Conservation (phyloP, 2,888 invertebrate genomes). For the Perizoma affinitatum region DNA sequence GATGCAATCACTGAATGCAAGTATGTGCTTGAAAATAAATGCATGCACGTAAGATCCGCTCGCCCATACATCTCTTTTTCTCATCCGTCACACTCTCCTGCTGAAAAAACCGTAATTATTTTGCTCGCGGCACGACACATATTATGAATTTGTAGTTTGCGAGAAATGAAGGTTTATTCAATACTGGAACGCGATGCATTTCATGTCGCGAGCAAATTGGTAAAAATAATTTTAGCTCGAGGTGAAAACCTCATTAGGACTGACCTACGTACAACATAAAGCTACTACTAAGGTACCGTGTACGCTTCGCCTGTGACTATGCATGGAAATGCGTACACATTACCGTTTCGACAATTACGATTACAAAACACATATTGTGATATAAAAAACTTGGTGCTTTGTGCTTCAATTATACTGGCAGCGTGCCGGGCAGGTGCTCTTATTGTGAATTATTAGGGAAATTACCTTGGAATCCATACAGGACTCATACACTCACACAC, state of each 20-base stretch:
- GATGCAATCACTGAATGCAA: constrained; percentile 84
- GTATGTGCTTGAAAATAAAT: constrained; percentile 75
- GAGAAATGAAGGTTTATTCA: constrained; percentile 18
- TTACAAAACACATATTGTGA: constrained; percentile 83
- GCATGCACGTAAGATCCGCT: constrained; percentile 80
- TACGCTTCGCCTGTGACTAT: constrained; percentile 49
- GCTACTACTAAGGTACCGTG: constrained; percentile 78
- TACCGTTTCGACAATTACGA: constrained; percentile 80
- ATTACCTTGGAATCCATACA: constrained; percentile 74
- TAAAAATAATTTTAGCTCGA: constrained; percentile 53
- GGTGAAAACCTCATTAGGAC: constrained; percentile 63
- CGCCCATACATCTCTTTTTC: constrained; percentile 76
- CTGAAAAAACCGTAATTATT: constrained; percentile 61
- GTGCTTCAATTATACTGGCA: constrained; percentile 81
- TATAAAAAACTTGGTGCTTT: constrained; percentile 81
- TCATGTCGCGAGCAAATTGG: constrained; percentile 45
- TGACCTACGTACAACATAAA: constrained; percentile 81
- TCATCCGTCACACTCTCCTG: constrained; percentile 73
- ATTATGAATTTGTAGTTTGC: constrained; percentile 34
- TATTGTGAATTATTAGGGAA: constrained; percentile 77
- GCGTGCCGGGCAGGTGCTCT: constrained; percentile 84
- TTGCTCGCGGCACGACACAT: constrained; percentile 57
- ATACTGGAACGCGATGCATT: constrained; percentile 26
- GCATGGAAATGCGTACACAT: constrained; percentile 60
- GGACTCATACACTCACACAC: constrained; percentile 63